Percentiles rank a stretch among this genome's conserved stretches.
Conservation (phyloP, 2,113 vertebrate species). For the Rhinoderma darwinii region DNA sequence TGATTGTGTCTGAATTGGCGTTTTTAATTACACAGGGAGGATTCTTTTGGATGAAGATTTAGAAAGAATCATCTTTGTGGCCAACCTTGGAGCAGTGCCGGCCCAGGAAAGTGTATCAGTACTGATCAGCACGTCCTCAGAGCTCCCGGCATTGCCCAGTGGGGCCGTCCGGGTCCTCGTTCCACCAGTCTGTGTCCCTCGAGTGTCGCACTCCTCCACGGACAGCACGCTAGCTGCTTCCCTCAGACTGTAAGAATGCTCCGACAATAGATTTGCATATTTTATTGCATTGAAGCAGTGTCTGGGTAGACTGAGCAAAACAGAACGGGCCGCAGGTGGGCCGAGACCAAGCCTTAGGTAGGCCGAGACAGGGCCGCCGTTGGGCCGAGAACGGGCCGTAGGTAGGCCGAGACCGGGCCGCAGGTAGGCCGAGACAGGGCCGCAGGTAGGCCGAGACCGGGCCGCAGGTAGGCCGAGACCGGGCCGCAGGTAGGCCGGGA, state of each 20-base stretch:
- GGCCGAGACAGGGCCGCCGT: neutral
- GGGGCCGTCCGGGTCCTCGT: slow-evolving; percentile 86
- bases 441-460: neutral
- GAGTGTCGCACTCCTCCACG: slow-evolving; percentile 78
- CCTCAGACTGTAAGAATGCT: slow-evolving; percentile 73
- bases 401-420: neutral
- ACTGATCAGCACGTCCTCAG: slow-evolving; percentile 93
- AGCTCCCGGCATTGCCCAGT: slow-evolving; percentile 85
- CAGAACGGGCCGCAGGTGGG: neutral
- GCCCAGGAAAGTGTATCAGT: slow-evolving; percentile 86
- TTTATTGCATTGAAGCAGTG: neutral
- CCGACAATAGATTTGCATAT: neutral
- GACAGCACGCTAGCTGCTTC: slow-evolving; percentile 76
- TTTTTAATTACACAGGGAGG: slow-evolving; percentile 70
- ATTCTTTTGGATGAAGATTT: slow-evolving; percentile 89
- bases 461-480: neutral
- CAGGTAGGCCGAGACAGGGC: neutral
- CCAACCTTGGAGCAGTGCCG: slow-evolving; percentile 86
- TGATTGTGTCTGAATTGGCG: neutral
- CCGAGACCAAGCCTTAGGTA: neutral
- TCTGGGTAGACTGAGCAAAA: neutral
- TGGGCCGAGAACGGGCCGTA: neutral
- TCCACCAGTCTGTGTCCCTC: slow-evolving; percentile 85
- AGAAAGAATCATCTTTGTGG: slow-evolving; percentile 87
- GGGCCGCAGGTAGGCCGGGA: neutral